Conservation (phyloP, 2,888 invertebrate species). For the Crepidodera aurea region DNA sequence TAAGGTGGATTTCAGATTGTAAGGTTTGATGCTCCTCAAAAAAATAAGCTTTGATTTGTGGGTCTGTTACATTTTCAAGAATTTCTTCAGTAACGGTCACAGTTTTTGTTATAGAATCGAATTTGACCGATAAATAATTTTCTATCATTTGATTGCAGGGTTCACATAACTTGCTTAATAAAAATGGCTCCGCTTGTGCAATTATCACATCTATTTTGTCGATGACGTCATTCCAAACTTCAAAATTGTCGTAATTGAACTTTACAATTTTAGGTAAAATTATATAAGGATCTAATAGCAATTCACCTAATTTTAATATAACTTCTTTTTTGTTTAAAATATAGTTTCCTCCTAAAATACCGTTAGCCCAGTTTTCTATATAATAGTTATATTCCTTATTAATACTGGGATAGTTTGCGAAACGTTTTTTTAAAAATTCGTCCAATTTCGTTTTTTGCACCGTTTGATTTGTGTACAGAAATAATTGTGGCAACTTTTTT, state of each 20-base stretch:
- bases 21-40: slow-evolving; percentile 40
- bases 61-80: slow-evolving; percentile 23
- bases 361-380: slow-evolving; percentile 44
- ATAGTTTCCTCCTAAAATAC: slow-evolving; percentile 43
- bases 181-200: slow-evolving; percentile 32
- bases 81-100: slow-evolving; percentile 24
- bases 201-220: slow-evolving; percentile 41
- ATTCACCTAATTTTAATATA: slow-evolving; percentile 44
- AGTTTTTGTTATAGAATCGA: slow-evolving; percentile 29
- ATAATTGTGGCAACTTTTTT: slow-evolving; percentile 36
- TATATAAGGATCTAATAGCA: slow-evolving; percentile 37
- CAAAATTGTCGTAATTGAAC: slow-evolving; percentile 28
- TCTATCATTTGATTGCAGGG: slow-evolving; percentile 38
- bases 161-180: slow-evolving; percentile 35
- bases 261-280: slow-evolving; percentile 33
- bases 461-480: slow-evolving; percentile 42
- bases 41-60: slow-evolving; percentile 38
- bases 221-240: slow-evolving; percentile 40
- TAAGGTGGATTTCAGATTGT: slow-evolving; percentile 35
- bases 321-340: slow-evolving; percentile 44
- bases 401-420: slow-evolving; percentile 7
- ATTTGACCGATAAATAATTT: slow-evolving; percentile 14
- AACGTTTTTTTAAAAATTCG: slow-evolving; percentile 34
- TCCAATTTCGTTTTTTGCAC: slow-evolving; percentile 25
- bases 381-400: slow-evolving; percentile 38